Percentiles rank a stretch among this genome's conserved stretches.
phyloP scores from a whole-genome alignment of 2,888 invertebrate genomes.

The Malachius bipustulatus region DNA sequence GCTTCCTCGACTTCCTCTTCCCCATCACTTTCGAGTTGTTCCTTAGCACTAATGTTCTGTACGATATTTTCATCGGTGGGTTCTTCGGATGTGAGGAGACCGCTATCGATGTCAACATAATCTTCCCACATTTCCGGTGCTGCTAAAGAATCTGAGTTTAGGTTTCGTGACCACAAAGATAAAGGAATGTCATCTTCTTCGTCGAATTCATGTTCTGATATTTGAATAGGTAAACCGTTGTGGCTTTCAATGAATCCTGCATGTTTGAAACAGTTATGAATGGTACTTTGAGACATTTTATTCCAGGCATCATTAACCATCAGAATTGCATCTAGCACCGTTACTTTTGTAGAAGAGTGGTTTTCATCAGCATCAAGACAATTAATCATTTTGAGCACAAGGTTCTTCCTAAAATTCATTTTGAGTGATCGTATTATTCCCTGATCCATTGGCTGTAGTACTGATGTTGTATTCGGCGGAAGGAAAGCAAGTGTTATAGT shows the following conservation, averaged over 20 bases:
- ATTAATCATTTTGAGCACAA: slow-evolving; percentile 13
- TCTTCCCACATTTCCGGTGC: slow-evolving; percentile 10
- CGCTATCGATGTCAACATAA: slow-evolving; percentile 14
- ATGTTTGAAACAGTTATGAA: slow-evolving; percentile 14
- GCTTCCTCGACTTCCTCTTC: slow-evolving; percentile 15
- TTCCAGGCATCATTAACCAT: slow-evolving; percentile 14
- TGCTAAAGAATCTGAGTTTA: slow-evolving; percentile 12
- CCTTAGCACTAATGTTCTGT: slow-evolving; percentile 11
- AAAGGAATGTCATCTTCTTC: slow-evolving; percentile 14
- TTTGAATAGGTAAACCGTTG: slow-evolving; percentile 12
- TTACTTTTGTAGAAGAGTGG: slow-evolving; percentile 12
- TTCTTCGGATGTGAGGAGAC: slow-evolving; percentile 12
- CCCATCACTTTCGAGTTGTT: slow-evolving; percentile 14
- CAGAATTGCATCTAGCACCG: slow-evolving; percentile 12
- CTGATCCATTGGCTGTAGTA: slow-evolving; percentile 14
- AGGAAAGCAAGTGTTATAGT: slow-evolving; percentile 14
- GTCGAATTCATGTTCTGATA: slow-evolving; percentile 12
- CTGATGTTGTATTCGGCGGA: slow-evolving; percentile 15
- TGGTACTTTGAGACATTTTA: slow-evolving; percentile 14
- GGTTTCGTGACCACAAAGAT: slow-evolving; percentile 13
- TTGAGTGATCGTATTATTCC: slow-evolving; percentile 14
- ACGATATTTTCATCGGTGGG: slow-evolving; percentile 17
- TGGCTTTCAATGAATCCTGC: slow-evolving; percentile 14
- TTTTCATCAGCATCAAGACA: slow-evolving; percentile 12
- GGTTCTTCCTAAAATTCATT: slow-evolving; percentile 12